These are phyloP conservation scores for Hippopotamus amphibius DNA, from an alignment of 2,113 vertebrate genomes.

Conservation along the genomic window DNA sequence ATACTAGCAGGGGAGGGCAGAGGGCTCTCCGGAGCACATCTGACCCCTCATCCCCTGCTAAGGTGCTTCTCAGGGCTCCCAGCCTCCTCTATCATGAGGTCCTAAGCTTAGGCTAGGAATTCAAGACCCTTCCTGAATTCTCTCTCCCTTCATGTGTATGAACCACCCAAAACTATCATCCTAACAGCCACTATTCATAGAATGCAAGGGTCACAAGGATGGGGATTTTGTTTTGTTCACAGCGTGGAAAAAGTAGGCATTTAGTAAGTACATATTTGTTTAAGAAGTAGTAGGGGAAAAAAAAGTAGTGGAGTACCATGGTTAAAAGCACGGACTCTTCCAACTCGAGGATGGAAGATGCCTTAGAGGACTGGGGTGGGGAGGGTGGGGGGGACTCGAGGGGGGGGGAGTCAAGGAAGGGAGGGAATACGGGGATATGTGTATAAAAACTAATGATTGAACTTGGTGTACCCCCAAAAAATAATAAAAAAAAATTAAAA, in stretches of 20 bases:
- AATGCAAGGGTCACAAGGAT: neutral
- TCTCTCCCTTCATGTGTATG: neutral
- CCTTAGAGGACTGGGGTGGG: too few species aligned
- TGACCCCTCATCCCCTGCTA: neutral
- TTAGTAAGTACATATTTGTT: neutral
- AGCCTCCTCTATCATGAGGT: neutral
- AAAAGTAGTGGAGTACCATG: neutral
- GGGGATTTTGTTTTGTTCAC: conserved; percentile 5
- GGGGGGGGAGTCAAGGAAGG: too few species aligned
- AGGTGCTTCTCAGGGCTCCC: neutral
- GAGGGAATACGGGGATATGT: too few species aligned
- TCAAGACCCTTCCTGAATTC: neutral
- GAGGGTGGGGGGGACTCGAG: too few species aligned
- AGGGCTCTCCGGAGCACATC: neutral
- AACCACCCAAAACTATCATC: conserved; percentile 3
- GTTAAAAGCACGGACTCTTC: neutral
- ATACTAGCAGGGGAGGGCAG: neutral
- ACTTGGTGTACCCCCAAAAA: too few species aligned
- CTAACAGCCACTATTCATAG: neutral
- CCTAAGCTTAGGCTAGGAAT: neutral
- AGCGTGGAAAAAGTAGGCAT: neutral
- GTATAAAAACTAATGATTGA: too few species aligned
- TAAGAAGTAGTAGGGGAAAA: neutral
- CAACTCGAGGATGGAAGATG: too few species aligned
- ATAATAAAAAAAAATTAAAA: too few species aligned